phyloP scores from a whole-genome alignment of 2,797 vertebrate genomes.

The Catharus ustulatus region DNA sequence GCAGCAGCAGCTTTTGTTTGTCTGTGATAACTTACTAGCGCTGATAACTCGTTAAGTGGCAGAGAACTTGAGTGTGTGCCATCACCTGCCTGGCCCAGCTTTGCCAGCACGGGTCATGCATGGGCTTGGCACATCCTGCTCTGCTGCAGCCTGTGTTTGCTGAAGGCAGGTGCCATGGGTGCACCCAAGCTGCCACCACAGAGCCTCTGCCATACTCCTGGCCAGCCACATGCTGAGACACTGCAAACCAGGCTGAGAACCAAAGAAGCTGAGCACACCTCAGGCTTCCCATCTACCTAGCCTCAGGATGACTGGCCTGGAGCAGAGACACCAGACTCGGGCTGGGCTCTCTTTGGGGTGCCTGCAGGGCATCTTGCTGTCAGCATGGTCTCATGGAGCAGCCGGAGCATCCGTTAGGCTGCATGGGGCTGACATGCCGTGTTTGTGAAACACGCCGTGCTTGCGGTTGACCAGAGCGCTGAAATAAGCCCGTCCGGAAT shows the following conservation, averaged over 20 bases:
- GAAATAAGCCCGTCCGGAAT: constrained; percentile 98
- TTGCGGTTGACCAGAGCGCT: constrained; percentile 94
- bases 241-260: background rate
- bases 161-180: accelerated
- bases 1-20: background rate
- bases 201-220: background rate
- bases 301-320: background rate
- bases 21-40: background rate
- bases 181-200: accelerated
- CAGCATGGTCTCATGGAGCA: background rate
- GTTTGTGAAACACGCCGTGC: constrained; percentile 85
- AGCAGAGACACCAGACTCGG: background rate
- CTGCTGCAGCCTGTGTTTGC: background rate
- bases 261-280: background rate
- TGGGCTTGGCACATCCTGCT: background rate
- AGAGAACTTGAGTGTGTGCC: accelerated
- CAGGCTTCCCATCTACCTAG: background rate
- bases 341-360: background rate
- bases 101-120: accelerated
- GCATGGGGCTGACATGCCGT: constrained; percentile 74
- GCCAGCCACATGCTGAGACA: accelerated
- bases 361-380: background rate
- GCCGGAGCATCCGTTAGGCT: constrained; percentile 83
- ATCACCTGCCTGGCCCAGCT: background rate
- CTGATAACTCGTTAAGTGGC: background rate